Evolutionary conservation across 1,140 invertebrate species (phyloP), one percentile per base, ranked within the genome.

Genomic region (Apis laboriosa): DNA sequence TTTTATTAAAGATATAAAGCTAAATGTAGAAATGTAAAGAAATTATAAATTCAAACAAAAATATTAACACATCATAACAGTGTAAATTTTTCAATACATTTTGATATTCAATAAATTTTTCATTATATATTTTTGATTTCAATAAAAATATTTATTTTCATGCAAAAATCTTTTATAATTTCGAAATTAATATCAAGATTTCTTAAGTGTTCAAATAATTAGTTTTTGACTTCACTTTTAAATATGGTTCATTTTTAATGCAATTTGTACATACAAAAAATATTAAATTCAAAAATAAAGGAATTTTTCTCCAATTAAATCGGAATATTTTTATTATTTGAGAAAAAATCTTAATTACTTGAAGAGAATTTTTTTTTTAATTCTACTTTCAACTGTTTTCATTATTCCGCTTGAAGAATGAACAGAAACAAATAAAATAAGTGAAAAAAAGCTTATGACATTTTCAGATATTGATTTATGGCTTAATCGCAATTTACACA

Each of bases 401-500:
- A 15, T 19, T 34, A 34, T 58, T 8, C 1, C 71, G 28, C 3
- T 58, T 9, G 17, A 74, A 11, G 4, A 8, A 73, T 11, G 4
- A 51, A 5, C n/a, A 2, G 4, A 24, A 55, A 28, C 2, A n/a
- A 8, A 28, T 51, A 24, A 63, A 2, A 19, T 24, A 19, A 51
- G 2, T n/a, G 12, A n/a, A 24, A 34, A 34, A 78, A 60, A 2
- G 9, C 13, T 55, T 28, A 17, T 58, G 15, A n/a, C 17, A 53
- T 71, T 86, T 64, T n/a, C 89, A 94, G 94, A 96, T 98, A 68
- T 95, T 99, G 86, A 95, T 99, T 19, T 98, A 98, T 92, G 97
- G 97, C 3, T 94, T 99, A 79, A 96, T 97, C 9, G 97, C 97
- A 11, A 96, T 99, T 58, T 97, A 97, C 92, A 96, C 96, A 0